phyloP scores from a whole-genome alignment of 2,797 vertebrate genomes.

The Silurus lanzhouensis region DNA sequence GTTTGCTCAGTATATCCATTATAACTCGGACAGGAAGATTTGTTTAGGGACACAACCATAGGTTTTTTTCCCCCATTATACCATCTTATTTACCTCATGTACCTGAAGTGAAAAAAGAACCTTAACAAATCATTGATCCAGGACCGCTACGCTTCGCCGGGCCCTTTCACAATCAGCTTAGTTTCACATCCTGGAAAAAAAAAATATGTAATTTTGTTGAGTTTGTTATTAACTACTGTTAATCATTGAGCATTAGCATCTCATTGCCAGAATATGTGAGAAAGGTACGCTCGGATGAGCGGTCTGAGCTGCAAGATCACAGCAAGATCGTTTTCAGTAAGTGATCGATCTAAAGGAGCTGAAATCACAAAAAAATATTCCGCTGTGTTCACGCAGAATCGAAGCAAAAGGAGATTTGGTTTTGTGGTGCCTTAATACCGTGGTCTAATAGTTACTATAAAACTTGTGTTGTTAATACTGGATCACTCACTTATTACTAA shows the following conservation, averaged over 20 bases:
- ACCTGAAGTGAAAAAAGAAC: slow-evolving; percentile 28
- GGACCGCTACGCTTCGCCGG: slow-evolving; percentile 60
- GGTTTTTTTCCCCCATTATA: slow-evolving; percentile 1
- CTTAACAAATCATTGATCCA: slow-evolving; percentile 54
- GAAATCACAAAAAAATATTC: background rate
- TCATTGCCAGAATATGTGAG: slow-evolving; percentile 44
- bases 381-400: background rate
- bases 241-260: slow-evolving; percentile 64
- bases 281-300: slow-evolving; percentile 33
- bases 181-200: slow-evolving; percentile 71
- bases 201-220: slow-evolving; percentile 67
- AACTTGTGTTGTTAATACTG: background rate
- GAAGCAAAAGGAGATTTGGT: background rate
- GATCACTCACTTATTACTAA: slow-evolving; percentile 14
- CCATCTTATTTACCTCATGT: slow-evolving; percentile 56
- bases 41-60: slow-evolving; percentile 18
- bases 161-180: slow-evolving; percentile 71
- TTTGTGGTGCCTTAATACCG: background rate
- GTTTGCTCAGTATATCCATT: background rate
- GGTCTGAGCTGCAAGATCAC: slow-evolving; percentile 8
- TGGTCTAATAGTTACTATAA: slow-evolving; percentile 66
- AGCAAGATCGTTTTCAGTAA: background rate
- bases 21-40: background rate
- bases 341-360: background rate
- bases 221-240: slow-evolving; percentile 81